Evolutionary conservation across 1,140 invertebrate genomes (phyloP).

Genomic region (Hyphantria cunea): DNA sequence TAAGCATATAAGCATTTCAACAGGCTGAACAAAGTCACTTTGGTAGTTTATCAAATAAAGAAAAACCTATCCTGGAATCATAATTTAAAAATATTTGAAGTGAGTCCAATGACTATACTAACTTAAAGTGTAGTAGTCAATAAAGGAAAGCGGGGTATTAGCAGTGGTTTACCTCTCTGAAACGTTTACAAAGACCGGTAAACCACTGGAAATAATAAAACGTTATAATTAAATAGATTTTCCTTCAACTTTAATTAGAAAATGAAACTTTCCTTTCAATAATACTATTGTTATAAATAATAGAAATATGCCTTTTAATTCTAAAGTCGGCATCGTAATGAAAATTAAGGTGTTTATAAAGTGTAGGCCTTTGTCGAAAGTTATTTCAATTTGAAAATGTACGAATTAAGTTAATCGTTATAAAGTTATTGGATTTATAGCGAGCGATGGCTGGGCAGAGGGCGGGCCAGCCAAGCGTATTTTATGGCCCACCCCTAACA

Average conservation of each 20-base stretch:
- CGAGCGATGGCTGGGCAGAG: not conserved
- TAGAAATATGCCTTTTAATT: not conserved
- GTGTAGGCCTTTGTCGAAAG: constrained; percentile 52
- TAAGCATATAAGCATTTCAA: too few relatives aligned
- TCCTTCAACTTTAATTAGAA: not conserved
- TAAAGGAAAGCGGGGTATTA: too few relatives aligned
- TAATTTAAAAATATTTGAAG: too few relatives aligned
- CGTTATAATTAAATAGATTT: not conserved
- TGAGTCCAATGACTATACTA: too few relatives aligned
- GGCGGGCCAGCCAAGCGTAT: not conserved
- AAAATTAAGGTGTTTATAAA: constrained; percentile 77
- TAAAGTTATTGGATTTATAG: constrained; percentile 24
- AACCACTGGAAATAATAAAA: too few relatives aligned
- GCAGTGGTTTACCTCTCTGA: too few relatives aligned
- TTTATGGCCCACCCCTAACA: not conserved
- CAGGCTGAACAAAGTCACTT: too few relatives aligned
- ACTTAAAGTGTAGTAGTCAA: too few relatives aligned
- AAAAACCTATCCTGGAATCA: too few relatives aligned
- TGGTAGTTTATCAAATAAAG: too few relatives aligned
- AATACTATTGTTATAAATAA: constrained; percentile 3
- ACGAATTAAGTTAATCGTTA: constrained; percentile 35
- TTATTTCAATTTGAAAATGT: constrained; percentile 66
- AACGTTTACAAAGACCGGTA: too few relatives aligned
- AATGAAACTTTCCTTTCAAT: not conserved
- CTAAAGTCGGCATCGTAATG: constrained; percentile 42